These are phyloP conservation scores for Desmophyllum pertusum DNA, from an alignment of 92 coral and sea anemone species.

Conservation along the genomic window DNA sequence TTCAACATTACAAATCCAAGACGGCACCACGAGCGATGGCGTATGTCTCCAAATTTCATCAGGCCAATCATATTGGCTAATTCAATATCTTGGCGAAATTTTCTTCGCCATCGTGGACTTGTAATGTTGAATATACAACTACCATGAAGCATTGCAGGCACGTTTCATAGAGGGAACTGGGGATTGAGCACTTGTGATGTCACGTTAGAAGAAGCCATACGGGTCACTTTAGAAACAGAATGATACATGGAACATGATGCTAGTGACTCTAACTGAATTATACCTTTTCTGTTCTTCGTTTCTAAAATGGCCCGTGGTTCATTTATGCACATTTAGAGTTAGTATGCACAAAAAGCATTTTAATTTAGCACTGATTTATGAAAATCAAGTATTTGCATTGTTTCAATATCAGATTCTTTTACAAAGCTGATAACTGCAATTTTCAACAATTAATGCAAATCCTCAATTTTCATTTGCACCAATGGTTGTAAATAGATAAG, in stretches of 20 bases:
- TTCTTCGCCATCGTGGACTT: too few species aligned
- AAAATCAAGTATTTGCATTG: conserved; percentile 5
- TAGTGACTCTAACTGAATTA: not conserved
- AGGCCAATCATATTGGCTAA: too few species aligned
- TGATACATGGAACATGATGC: not conserved
- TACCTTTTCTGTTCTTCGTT: not conserved
- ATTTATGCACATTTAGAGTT: not conserved
- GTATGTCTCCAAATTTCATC: too few species aligned
- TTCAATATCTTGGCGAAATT: too few species aligned
- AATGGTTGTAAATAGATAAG: not conserved
- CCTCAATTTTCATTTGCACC: not conserved
- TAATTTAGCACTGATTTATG: not conserved
- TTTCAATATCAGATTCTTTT: not conserved
- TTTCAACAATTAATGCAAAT: not conserved
- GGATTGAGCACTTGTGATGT: not conserved
- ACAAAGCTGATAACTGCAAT: not conserved
- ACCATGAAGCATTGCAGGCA: too few species aligned
- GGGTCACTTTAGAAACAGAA: not conserved
- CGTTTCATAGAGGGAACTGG: too few species aligned
- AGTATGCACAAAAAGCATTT: not conserved
- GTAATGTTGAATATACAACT: too few species aligned
- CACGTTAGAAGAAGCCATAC: not conserved
- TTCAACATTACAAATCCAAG: too few species aligned
- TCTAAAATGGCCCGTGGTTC: not conserved
- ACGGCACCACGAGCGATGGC: too few species aligned